These are phyloP conservation scores for Columbina picui DNA, from an alignment of 2,113 vertebrate species.

Conservation along the genomic window DNA sequence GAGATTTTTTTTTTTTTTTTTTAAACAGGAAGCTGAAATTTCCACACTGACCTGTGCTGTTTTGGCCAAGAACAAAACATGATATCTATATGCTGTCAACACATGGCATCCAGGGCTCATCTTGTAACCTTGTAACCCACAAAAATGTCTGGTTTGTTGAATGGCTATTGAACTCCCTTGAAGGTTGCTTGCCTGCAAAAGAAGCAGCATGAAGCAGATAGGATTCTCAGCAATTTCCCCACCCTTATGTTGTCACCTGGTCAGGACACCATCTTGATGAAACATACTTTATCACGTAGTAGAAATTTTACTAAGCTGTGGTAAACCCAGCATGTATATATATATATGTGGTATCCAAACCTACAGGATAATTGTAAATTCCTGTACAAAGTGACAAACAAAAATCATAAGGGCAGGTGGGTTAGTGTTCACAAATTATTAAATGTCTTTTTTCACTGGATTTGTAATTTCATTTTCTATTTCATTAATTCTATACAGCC, in stretches of 20 bases:
- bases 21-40: background rate
- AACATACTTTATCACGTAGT: background rate
- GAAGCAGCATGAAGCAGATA: background rate
- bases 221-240: background rate
- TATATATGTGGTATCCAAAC: background rate
- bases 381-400: background rate
- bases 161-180: background rate
- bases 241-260: background rate
- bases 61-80: background rate
- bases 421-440: background rate
- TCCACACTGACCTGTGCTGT: background rate
- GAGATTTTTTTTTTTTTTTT: background rate
- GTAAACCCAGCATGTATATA: background rate
- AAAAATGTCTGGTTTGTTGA: background rate
- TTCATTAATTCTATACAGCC: background rate
- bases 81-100: background rate
- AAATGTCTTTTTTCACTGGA: background rate
- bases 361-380: background rate
- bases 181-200: background rate
- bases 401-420: background rate
- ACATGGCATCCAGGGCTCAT: background rate
- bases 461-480: background rate
- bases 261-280: background rate
- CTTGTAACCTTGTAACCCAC: background rate
- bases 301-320: background rate